These are phyloP conservation scores for Emmelina monodactyla DNA, from an alignment of 2,888 invertebrate species.

Conservation along the genomic window DNA sequence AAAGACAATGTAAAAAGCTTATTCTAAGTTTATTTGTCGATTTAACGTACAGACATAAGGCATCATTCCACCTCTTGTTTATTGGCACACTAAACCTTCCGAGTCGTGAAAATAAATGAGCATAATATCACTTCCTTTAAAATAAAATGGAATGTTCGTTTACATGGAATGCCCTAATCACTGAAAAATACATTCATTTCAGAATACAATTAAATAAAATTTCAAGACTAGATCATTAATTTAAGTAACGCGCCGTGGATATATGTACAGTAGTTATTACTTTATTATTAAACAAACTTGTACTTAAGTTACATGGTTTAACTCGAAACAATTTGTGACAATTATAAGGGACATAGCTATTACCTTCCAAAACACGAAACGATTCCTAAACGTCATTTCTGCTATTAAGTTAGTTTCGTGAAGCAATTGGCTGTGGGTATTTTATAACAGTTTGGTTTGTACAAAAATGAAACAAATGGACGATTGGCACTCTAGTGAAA, in stretches of 20 bases:
- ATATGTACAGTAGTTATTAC: slow-evolving; percentile 29
- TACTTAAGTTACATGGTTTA: no score
- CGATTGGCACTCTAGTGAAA: no score
- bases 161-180: slow-evolving; percentile 40
- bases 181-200: no score
- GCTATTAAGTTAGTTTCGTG: no score
- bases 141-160: slow-evolving; percentile 45
- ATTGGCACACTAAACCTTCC: slow-evolving; percentile 60
- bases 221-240: slow-evolving; percentile 52
- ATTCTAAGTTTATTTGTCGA: slow-evolving; percentile 63
- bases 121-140: slow-evolving; percentile 40
- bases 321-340: no score
- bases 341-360: no score
- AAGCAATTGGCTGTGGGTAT: no score
- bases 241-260: slow-evolving; percentile 55
- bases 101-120: slow-evolving; percentile 31
- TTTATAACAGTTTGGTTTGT: no score
- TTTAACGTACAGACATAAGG: slow-evolving; percentile 63
- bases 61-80: slow-evolving; percentile 47
- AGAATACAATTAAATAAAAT: slow-evolving; percentile 36
- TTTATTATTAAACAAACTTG: no score
- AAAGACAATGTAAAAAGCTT: slow-evolving; percentile 52
- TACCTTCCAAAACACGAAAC: no score
- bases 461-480: no score
- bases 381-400: no score